phyloP scores from a whole-genome alignment of 2,113 vertebrate species.

The Andinoacara biseriatus region DNA sequence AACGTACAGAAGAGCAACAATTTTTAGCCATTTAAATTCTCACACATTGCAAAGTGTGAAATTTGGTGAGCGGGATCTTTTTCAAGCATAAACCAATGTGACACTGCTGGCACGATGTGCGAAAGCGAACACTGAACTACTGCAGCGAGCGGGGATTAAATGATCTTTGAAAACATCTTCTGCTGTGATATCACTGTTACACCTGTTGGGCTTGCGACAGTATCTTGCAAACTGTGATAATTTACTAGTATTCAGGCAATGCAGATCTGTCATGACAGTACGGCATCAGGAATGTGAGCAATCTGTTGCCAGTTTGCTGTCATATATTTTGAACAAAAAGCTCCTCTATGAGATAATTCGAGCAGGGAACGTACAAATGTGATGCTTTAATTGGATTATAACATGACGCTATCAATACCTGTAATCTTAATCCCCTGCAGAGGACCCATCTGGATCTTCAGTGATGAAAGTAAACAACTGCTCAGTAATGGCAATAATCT shows the following conservation, averaged over 20 bases:
- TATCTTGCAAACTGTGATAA: constrained; percentile 29
- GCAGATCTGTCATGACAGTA: constrained; percentile 2
- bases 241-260: constrained; percentile 8
- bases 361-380: neutral
- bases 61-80: constrained; percentile 17
- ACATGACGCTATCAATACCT: constrained; percentile 43
- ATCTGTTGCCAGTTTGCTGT: constrained; percentile 27
- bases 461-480: constrained; percentile 65
- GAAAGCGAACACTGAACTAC: constrained; percentile 14
- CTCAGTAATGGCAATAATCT: constrained; percentile 64
- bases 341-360: constrained; percentile 9
- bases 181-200: constrained; percentile 43
- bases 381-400: constrained; percentile 69
- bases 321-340: constrained; percentile 43
- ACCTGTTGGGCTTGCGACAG: constrained; percentile 50
- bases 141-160: constrained; percentile 45
- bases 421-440: constrained; percentile 61
- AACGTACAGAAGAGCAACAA: neutral
- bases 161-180: constrained; percentile 45
- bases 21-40: constrained; percentile 27
- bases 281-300: constrained; percentile 15
- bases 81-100: constrained; percentile 33
- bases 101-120: constrained; percentile 38
- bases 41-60: neutral
- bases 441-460: constrained; percentile 63